These are phyloP conservation scores for Brachymystax lenok DNA, from an alignment of 2,797 vertebrate genomes.

Conservation along the genomic window DNA sequence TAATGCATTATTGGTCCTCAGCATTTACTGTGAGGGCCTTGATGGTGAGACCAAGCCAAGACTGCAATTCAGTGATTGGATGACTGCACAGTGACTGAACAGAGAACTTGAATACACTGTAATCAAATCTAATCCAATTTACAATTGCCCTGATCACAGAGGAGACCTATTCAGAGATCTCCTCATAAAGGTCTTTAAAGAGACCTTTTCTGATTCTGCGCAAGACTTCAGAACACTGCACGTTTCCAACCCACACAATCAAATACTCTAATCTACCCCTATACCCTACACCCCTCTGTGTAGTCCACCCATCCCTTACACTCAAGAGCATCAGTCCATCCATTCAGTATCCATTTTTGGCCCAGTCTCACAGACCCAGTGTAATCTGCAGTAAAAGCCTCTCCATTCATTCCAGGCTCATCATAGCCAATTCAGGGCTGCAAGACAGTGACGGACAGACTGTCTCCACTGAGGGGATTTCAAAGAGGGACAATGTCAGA, in stretches of 20 bases:
- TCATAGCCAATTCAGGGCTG: not conserved
- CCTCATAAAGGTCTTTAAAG: not conserved
- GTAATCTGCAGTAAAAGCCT: not conserved
- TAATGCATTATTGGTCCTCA: constrained; percentile 48
- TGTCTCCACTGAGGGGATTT: not conserved
- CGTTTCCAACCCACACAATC: not conserved
- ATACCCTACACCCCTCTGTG: not conserved
- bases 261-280: not conserved
- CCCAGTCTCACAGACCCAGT: not conserved
- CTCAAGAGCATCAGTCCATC: not conserved
- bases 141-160: not conserved
- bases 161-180: not conserved
- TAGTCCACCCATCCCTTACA: not conserved
- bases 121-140: not conserved
- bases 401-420: not conserved
- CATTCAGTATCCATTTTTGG: not conserved
- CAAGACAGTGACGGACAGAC: not conserved
- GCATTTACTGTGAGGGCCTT: constrained; percentile 34
- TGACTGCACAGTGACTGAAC: constrained; percentile 23
- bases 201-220: not conserved
- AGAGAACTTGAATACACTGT: not conserved
- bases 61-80: constrained; percentile 43
- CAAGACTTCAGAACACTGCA: not conserved
- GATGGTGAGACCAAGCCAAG: constrained; percentile 40
- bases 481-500: not conserved